Evolutionary conservation across 2,888 invertebrate genomes (phyloP).

Genomic region (Cryptus viduatorius): DNA sequence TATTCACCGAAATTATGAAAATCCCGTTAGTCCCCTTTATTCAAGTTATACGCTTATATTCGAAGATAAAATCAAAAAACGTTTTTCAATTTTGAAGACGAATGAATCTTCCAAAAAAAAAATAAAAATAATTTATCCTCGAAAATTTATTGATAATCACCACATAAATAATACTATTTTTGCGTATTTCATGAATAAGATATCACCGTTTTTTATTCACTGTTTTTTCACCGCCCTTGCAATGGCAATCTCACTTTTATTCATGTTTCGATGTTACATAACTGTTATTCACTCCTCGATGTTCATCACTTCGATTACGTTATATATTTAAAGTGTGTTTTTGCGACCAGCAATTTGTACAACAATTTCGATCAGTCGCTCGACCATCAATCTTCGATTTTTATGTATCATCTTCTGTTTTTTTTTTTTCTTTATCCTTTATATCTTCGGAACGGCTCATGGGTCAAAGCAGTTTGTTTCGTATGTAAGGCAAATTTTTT

Average conservation of each 20-base stretch:
- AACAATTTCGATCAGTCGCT: not conserved
- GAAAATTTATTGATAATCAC: conserved; percentile 9
- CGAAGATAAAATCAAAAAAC: not conserved
- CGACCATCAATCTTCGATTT: not conserved
- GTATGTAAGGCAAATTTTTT: conserved; percentile 34
- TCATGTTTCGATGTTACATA: conserved; percentile 53
- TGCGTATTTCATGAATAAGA: not conserved
- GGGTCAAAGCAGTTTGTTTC: conserved; percentile 34
- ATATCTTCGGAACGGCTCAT: not conserved
- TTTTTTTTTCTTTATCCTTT: conserved; percentile 2
- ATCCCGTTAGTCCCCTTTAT: too few species aligned
- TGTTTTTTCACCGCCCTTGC: not conserved
- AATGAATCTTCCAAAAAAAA: not conserved
- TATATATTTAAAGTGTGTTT: not conserved
- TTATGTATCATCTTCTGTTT: not conserved
- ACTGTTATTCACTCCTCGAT: conserved; percentile 20
- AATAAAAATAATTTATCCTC: conserved; percentile 23
- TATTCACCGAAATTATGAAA: too few species aligned
- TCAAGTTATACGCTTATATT: not conserved
- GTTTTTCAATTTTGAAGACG: conserved; percentile 4
- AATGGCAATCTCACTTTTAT: conserved; percentile 7
- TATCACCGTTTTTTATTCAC: conserved; percentile 1
- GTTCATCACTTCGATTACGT: conserved; percentile 35
- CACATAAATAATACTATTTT: not conserved
- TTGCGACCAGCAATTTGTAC: not conserved